Percentiles rank a stretch among this genome's conserved stretches.
These are phyloP conservation scores for Aphelocoma coerulescens DNA, from an alignment of 2,113 vertebrate species.

Conservation along the genomic window DNA sequence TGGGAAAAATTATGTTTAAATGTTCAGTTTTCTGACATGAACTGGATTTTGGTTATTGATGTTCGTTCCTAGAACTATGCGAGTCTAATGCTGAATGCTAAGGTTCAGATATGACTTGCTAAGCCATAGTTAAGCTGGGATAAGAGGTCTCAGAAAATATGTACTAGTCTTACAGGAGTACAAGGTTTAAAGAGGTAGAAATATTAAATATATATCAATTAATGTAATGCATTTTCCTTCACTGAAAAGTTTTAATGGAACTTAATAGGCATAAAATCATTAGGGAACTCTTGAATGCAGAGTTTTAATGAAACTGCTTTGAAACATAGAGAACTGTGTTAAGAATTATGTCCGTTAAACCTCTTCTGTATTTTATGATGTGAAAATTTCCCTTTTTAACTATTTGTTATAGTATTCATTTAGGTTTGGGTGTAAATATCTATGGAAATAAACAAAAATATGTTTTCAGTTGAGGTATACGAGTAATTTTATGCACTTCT, in stretches of 20 bases:
- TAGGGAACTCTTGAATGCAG: neutral
- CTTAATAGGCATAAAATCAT: neutral
- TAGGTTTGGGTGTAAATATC: neutral
- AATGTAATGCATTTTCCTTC: neutral
- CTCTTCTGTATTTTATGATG: neutral
- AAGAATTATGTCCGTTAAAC: neutral
- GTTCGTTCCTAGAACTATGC: neutral
- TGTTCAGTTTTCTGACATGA: neutral
- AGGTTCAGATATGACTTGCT: neutral
- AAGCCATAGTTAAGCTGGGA: neutral
- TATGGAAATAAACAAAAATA: neutral
- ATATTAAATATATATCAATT: neutral
- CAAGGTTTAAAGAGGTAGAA: neutral
- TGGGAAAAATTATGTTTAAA: neutral
- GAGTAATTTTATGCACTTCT: neutral
- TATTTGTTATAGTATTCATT: neutral
- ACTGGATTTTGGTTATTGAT: neutral
- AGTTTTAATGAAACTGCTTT: neutral
- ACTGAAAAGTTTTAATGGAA: neutral
- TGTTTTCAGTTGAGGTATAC: fast-evolving
- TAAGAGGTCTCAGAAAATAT: neutral
- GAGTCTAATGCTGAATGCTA: neutral
- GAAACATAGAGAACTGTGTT: neutral
- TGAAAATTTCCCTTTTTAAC: neutral
- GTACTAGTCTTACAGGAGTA: neutral